phyloP scores from a whole-genome alignment of 2,113 vertebrate species.

The Acanthisitta chloris region DNA sequence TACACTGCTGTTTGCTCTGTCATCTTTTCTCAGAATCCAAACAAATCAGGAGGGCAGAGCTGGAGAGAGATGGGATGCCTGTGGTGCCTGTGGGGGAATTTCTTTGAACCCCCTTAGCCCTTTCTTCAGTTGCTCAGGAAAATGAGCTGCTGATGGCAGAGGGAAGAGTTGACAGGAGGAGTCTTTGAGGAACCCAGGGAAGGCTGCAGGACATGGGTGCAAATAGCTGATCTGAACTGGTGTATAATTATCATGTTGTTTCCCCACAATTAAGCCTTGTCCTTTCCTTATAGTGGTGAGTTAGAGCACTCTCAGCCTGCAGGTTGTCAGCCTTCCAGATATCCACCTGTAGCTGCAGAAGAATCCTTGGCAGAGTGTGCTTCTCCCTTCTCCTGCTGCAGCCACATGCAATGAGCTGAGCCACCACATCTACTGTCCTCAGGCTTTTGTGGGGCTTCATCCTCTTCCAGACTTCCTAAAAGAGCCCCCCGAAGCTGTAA shows the following conservation, averaged over 20 bases:
- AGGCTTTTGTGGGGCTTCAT: background rate
- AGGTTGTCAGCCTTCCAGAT: background rate
- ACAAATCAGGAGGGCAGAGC: background rate
- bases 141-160: background rate
- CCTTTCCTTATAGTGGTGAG: background rate
- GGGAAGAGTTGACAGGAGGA: background rate
- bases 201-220: background rate
- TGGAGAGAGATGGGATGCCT: background rate
- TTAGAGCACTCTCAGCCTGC: background rate
- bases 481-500: background rate
- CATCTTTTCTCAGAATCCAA: background rate
- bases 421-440: background rate
- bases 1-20: background rate
- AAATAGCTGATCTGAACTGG: fast-evolving
- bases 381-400: background rate
- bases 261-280: background rate
- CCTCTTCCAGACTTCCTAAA: background rate
- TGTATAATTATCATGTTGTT: fast-evolving
- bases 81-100: fast-evolving
- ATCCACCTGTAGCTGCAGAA: background rate
- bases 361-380: background rate
- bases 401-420: background rate
- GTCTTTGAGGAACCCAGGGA: background rate
- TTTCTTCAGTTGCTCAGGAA: background rate
- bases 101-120: background rate